phyloP scores from a whole-genome alignment of 2,797 vertebrate genomes.

The Schizopygopsis malacanthus region DNA sequence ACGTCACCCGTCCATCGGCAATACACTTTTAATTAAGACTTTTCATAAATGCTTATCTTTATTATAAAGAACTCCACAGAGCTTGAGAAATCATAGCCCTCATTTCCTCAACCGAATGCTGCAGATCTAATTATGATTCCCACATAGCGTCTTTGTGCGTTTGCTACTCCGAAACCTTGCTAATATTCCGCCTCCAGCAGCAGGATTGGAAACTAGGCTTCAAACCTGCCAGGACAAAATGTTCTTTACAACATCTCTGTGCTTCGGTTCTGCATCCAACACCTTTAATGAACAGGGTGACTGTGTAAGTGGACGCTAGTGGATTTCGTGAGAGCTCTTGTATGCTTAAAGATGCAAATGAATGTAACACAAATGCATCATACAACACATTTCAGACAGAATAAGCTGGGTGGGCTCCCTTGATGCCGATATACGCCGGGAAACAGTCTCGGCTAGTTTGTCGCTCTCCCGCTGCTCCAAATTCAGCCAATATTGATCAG shows the following conservation, averaged over 20 bases:
- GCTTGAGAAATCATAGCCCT: constrained; percentile 47
- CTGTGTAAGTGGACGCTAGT: constrained; percentile 19
- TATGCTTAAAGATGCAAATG: constrained; percentile 13
- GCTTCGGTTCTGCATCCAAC: constrained; percentile 26
- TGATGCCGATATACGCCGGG: constrained; percentile 36
- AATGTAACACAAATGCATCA: not conserved
- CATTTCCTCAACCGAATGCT: constrained; percentile 39
- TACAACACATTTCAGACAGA: constrained; percentile 21
- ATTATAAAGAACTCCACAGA: constrained; percentile 41
- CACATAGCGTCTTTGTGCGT: constrained; percentile 14
- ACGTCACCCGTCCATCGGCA: constrained; percentile 12
- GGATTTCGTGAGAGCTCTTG: constrained; percentile 6
- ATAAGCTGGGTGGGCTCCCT: constrained; percentile 9
- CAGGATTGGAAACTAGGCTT: constrained; percentile 8
- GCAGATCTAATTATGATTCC: constrained; percentile 61
- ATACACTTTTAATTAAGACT: constrained; percentile 66
- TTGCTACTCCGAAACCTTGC: constrained; percentile 21
- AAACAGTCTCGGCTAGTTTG: constrained; percentile 63
- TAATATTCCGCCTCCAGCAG: constrained; percentile 25
- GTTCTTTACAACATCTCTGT: constrained; percentile 2
- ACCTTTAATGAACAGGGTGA: constrained; percentile 34
- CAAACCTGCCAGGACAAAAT: constrained; percentile 18
- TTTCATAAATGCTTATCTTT: constrained; percentile 61
- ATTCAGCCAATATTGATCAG: constrained; percentile 73
- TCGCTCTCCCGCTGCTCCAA: constrained; percentile 66